A percentile compares a stretch with the other conserved stretches of the same genome.
phyloP scores from a whole-genome alignment of 2,888 invertebrate genomes.

The Andrena marginata region DNA sequence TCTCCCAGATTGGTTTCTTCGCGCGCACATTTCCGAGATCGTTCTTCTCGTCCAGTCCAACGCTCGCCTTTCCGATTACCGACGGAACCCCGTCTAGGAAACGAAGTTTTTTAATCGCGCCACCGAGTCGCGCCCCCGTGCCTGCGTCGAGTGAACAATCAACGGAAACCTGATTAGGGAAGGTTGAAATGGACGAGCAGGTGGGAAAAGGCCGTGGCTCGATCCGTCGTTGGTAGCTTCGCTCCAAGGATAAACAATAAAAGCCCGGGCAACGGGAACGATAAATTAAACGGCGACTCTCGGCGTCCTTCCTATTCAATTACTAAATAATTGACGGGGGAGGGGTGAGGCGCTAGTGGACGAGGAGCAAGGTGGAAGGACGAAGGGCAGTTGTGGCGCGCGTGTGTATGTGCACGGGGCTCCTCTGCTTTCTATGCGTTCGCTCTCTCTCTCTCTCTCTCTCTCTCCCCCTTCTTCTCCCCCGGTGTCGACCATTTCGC shows the following conservation, averaged over 20 bases:
- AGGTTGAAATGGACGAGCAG: not conserved
- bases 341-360: conserved; percentile 56
- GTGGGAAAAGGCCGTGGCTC: not conserved
- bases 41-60: conserved; percentile 29
- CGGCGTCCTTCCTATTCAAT: conserved; percentile 82
- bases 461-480: conserved; percentile 48
- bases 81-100: conserved; percentile 31
- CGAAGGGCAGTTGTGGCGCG: conserved; percentile 52
- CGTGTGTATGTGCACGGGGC: conserved; percentile 4
- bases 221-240: conserved; percentile 27
- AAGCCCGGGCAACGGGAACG: conserved; percentile 75
- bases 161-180: not conserved
- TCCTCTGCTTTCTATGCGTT: conserved; percentile 34
- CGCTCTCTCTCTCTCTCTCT: conserved; percentile 56
- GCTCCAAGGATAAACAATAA: conserved; percentile 72
- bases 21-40: conserved; percentile 48
- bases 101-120: conserved; percentile 40
- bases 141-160: conserved; percentile 28
- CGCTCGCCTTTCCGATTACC: conserved; percentile 36
- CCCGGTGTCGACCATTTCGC: conserved; percentile 74
- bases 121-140: not conserved
- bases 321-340: conserved; percentile 83
- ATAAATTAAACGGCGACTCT: conserved; percentile 85
- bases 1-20: conserved; percentile 48
- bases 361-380: conserved; percentile 14